These are phyloP conservation scores for Cassiopea xamachana DNA, from an alignment of 30 jellyfish, hydroid and myxozoan species.

Conservation along the genomic window DNA sequence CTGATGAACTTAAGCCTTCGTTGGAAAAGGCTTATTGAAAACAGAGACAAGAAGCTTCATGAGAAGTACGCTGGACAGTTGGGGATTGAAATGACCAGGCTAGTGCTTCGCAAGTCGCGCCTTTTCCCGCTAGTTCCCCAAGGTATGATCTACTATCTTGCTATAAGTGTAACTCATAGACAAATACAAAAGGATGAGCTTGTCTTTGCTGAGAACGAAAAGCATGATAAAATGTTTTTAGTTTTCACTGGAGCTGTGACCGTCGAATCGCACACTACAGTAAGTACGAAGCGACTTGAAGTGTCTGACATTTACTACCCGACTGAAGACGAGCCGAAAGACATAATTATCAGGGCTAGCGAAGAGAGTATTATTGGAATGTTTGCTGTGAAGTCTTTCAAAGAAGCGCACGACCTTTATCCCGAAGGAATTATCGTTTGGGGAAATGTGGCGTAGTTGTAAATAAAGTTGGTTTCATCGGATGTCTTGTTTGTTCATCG, in stretches of 20 bases:
- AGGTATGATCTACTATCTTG: conserved; percentile 51
- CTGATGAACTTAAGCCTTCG: conserved; percentile 40
- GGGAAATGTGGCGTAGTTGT: conserved; percentile 3
- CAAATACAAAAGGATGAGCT: conserved; percentile 8
- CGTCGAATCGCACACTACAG: conserved; percentile 25
- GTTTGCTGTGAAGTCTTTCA: conserved; percentile 7
- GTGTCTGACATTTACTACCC: conserved; percentile 11
- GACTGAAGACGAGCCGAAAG: conserved; percentile 35
- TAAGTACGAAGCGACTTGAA: conserved; percentile 10
- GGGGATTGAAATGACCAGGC: conserved; percentile 30
- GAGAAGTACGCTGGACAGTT: conserved; percentile 50
- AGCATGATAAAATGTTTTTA: conserved; percentile 17
- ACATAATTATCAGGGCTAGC: conserved; percentile 1
- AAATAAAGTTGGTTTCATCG: too few species aligned
- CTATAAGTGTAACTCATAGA: background rate
- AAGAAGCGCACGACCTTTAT: conserved; percentile 32
- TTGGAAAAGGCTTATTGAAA: conserved; percentile 48
- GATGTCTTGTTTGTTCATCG: too few species aligned
- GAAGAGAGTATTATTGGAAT: conserved; percentile 55
- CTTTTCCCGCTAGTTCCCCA: conserved; percentile 38
- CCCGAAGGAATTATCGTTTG: conserved; percentile 61
- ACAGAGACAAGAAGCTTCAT: conserved; percentile 16
- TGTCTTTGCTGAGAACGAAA: conserved; percentile 8
- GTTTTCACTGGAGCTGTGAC: conserved; percentile 42
- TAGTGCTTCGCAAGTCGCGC: conserved; percentile 39